Base-by-base conservation (phyloP, 2,888 invertebrate genomes). In the Dicranocentrus wangi region DNA sequence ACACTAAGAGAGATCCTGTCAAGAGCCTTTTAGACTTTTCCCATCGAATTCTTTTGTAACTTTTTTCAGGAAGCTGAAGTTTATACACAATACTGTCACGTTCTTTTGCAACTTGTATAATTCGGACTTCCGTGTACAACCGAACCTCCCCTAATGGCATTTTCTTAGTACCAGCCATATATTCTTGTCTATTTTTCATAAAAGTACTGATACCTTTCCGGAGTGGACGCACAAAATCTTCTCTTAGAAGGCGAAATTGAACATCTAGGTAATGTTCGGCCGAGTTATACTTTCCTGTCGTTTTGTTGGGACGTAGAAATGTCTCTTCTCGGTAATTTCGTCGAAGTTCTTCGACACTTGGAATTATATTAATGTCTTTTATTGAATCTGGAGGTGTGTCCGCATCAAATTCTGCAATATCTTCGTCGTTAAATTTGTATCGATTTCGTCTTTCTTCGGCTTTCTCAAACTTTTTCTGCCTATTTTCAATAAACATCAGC, bases 191-290 rank as follows among this genome's bases (percentile, higher is more conserved):
- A 84, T 91, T 89, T 87, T 90, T 90, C 84, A 90, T 87, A 87
- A 91, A 92, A 87, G 90, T 90, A 84, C 88, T 88, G 32, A 32
- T 32, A 7, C 47, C 47, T n/a, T n/a, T 10, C n/a, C 47, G 47
- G 2, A 96, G 88, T 0, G 95, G 94, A 19, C 91, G 90, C 39
- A 94, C 90, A 87, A 94, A 95, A 88, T 96, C 96, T 89, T 96
- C 95, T 39, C 94, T 89, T 63, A 96, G 88, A 42, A 95, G 89
- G 43, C 93, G 91, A 87, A 94, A 94, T 85, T 95, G 95, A n/a
- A 93, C 90, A 86, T 94, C 93, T 25, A 96, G 89, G 87, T 96
- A 96, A 87, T 94, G 92, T 60, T 93, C 90, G 0, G 93, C 90
- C 87, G 90, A 90, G 0, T 89, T 87, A 88, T 93, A 95, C 0